phyloP scores from a whole-genome alignment of 1,140 invertebrate species.

The Chironomus striatipennis region DNA sequence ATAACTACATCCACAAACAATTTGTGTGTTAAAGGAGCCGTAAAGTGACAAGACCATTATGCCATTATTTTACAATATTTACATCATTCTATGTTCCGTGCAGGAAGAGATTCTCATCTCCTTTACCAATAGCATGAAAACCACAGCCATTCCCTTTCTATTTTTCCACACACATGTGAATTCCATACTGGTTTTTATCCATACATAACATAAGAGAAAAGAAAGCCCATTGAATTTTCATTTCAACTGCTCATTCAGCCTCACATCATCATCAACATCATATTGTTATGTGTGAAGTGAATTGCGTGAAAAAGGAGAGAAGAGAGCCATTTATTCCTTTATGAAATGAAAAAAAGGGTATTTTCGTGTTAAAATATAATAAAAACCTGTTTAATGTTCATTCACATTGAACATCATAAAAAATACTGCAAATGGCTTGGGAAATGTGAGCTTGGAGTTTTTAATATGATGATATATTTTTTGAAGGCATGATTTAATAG shows the following conservation, averaged over 20 bases:
- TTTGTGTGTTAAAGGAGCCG: background rate
- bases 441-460: no score
- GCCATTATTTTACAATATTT: slow-evolving; percentile 9
- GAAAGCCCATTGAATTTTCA: background rate
- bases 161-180: background rate
- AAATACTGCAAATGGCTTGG: background rate
- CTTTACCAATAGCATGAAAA: no score
- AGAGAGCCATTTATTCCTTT: background rate
- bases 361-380: slow-evolving; percentile 9
- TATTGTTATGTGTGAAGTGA: slow-evolving; percentile 13
- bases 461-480: no score
- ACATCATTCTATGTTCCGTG: background rate
- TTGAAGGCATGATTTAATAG: no score
- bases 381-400: slow-evolving; percentile 14
- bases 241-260: no score
- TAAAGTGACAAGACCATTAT: slow-evolving; percentile 2
- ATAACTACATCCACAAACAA: background rate
- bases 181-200: background rate
- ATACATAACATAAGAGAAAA: background rate
- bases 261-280: background rate
- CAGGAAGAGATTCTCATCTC: no score
- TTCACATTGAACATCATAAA: background rate
- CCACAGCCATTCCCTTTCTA: background rate
- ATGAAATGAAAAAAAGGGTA: slow-evolving; percentile 9
- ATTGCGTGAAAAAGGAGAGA: slow-evolving; percentile 4